Percentiles rank a stretch among this genome's conserved stretches.
phyloP scores from a whole-genome alignment of 2,888 invertebrate genomes.

The Drosophila maculinotata region DNA sequence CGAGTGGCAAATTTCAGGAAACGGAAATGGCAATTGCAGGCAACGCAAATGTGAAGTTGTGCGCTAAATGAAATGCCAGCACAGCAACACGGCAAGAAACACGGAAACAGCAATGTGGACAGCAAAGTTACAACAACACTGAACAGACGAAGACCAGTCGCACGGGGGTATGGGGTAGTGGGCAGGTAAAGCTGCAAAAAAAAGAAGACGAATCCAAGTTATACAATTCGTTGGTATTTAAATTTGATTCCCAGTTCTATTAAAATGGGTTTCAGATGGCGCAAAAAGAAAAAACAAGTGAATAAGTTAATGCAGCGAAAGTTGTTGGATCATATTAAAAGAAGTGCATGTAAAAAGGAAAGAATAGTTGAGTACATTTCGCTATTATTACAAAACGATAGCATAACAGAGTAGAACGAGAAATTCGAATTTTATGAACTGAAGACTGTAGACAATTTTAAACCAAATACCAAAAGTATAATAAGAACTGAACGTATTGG shows the following conservation, averaged over 20 bases:
- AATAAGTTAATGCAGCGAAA: slow-evolving; percentile 23
- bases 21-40: slow-evolving; percentile 76
- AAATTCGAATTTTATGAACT: background rate
- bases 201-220: slow-evolving; percentile 28
- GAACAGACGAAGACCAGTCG: slow-evolving; percentile 6
- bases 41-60: slow-evolving; percentile 78
- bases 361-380: slow-evolving; percentile 1
- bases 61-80: slow-evolving; percentile 79
- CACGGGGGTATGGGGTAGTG: background rate
- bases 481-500: too few relatives aligned
- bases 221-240: slow-evolving; percentile 68
- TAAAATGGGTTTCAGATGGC: too few relatives aligned
- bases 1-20: slow-evolving; percentile 78
- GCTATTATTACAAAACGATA: background rate
- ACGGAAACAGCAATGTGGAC: slow-evolving; percentile 64
- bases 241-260: slow-evolving; percentile 57
- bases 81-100: slow-evolving; percentile 73
- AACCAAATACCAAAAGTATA: too few relatives aligned
- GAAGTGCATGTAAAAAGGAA: background rate
- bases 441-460: too few relatives aligned
- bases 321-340: slow-evolving; percentile 14
- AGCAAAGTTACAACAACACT: slow-evolving; percentile 35
- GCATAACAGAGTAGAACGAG: background rate
- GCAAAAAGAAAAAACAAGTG: background rate
- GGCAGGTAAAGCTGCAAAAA: background rate